Conservation (phyloP, 2,113 vertebrate species). For the Ardeotis arabs region DNA sequence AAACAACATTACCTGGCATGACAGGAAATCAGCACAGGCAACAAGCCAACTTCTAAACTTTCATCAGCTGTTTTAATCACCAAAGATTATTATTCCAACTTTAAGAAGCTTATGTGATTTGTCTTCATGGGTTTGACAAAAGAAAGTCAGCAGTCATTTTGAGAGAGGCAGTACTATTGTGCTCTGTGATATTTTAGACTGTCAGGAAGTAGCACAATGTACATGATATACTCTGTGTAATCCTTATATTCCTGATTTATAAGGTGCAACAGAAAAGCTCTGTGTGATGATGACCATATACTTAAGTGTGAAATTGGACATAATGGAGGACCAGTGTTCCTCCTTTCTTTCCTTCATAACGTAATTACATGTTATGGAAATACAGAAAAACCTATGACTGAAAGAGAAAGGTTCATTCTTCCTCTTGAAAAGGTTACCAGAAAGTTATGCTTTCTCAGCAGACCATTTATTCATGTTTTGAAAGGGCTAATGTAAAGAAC, state of each 20-base stretch:
- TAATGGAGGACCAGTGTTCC: background rate
- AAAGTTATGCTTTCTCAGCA: background rate
- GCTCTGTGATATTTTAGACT: conserved; percentile 48
- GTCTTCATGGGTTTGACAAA: conserved; percentile 56
- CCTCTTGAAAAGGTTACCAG: background rate
- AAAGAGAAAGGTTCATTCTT: background rate
- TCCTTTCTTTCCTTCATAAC: background rate
- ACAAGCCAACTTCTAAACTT: conserved; percentile 72
- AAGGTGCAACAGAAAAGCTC: background rate
- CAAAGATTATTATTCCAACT: conserved; percentile 62
- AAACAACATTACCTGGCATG: conserved; percentile 58
- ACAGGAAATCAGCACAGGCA: conserved; percentile 74
- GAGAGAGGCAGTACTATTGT: conserved; percentile 4
- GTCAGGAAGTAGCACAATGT: conserved; percentile 43
- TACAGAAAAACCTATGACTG: background rate
- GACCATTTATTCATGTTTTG: background rate
- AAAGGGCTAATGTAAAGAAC: background rate
- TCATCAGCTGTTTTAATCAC: conserved; percentile 73
- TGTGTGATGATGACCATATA: background rate
- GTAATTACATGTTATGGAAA: background rate
- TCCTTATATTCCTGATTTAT: conserved; percentile 41
- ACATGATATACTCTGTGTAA: conserved; percentile 27
- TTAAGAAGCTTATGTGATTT: conserved; percentile 68
- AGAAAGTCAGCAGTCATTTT: conserved; percentile 66
- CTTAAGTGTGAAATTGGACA: conserved; percentile 3